Evolutionary conservation across 2,888 invertebrate species (phyloP), one percentile per base, ranked within the genome.

Genomic region (Lumbricus terrestris): DNA sequence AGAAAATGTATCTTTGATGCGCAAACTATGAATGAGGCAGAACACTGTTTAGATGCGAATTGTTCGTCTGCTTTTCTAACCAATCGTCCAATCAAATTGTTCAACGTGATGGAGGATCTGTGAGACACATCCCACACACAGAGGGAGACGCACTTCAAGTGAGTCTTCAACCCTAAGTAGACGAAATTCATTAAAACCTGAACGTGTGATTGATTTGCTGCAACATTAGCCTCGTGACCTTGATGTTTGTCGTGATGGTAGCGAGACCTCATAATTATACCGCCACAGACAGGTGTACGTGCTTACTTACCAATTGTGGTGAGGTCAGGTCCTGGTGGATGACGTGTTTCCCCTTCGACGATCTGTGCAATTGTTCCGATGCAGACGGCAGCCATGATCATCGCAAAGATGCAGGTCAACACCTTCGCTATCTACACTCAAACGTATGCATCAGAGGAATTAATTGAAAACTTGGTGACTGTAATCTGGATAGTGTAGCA

Each of bases 321-420:
- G 6, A n/a, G 0, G 69, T 69, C 69, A n/a, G 29, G n/a, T n/a
- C n/a, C 69, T 69, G 69, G n/a, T 69, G 69, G 11, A 69, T 29
- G 13, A 69, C 8, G 69, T 40, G 33, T 37, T n/a, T 89, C 69
- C 34, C 94, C 93, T 4, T 92, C 90, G 5, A 93, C 93, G 0
- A 94, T 91, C 90, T 94, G 94, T 16, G 93, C 93, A 0, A 93
- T 93, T 20, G 93, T 93, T 38, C 94, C 94, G 11, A 94, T 93
- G 18, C 91, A 92, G 0, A 93, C 94, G 0, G 93, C 94, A 82
- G 93, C 93, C 94, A 94, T 94, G 0, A 94, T 90, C 13, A 94
- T 89, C 3, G 94, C 93, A 90, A 94, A 94, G 4, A 93, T 15
- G 83, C 94, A 93, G 4, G 94, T 94, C 40, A 94, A 91, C 4